A percentile compares a stretch with the other conserved stretches of the same genome.
phyloP scores from a whole-genome alignment of 2,797 vertebrate species.

The Anomalospiza imberbis region DNA sequence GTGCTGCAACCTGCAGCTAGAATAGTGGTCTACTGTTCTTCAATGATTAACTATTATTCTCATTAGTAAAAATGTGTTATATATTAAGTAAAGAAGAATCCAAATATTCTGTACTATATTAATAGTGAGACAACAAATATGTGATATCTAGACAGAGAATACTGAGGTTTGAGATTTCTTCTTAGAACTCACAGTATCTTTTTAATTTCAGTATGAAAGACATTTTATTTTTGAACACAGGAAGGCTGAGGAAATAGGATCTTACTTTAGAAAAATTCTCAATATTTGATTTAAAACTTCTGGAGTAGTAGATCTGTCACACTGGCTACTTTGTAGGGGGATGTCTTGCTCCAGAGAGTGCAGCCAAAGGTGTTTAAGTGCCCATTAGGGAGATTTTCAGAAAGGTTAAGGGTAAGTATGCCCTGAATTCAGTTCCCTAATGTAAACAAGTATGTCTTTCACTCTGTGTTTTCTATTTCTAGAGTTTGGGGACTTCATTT shows the following conservation, averaged over 20 bases:
- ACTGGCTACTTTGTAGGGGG: not conserved
- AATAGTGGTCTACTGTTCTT: not conserved
- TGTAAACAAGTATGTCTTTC: not conserved
- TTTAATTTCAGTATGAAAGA: not conserved
- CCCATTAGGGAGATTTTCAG: not conserved
- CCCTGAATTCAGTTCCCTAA: not conserved
- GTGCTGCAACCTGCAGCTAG: not conserved
- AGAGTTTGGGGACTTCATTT: not conserved
- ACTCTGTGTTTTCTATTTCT: not conserved
- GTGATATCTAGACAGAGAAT: not conserved
- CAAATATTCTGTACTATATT: not conserved
- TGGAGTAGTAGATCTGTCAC: not conserved
- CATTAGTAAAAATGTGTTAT: not conserved
- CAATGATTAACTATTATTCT: not conserved
- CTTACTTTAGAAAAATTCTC: not conserved
- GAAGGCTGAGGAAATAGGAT: not conserved
- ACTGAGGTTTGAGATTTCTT: not conserved
- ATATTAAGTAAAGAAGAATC: not conserved
- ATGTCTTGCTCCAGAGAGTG: fast-evolving
- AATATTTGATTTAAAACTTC: not conserved
- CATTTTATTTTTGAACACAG: not conserved
- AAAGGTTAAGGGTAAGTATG: not conserved
- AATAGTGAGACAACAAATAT: not conserved
- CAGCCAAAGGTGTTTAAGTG: not conserved
- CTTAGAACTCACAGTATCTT: not conserved